Percentiles rank a stretch among this genome's conserved stretches.
phyloP scores from a whole-genome alignment of 2,113 vertebrate species.

The Semnornis frantzii region DNA sequence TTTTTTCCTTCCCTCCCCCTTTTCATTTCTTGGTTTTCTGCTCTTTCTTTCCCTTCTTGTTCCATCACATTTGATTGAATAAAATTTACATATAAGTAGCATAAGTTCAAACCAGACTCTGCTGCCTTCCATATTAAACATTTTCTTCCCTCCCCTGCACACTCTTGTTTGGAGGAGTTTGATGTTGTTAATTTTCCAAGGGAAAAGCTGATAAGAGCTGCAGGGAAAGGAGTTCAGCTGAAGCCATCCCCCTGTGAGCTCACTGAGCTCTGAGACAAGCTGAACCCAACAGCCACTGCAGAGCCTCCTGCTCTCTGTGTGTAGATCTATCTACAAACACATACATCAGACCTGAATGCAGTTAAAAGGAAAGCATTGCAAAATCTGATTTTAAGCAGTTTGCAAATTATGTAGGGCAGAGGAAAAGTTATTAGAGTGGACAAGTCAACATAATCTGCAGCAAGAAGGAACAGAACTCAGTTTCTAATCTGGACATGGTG shows the following conservation, averaged over 20 bases:
- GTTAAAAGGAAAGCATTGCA: background rate
- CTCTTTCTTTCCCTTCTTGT: background rate
- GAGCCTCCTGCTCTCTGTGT: background rate
- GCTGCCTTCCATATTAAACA: background rate
- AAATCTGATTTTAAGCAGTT: background rate
- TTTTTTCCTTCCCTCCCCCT: too few relatives aligned
- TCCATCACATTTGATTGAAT: fast-evolving
- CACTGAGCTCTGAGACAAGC: background rate
- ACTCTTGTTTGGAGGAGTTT: background rate
- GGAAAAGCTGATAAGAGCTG: background rate
- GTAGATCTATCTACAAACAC: background rate
- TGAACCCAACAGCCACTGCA: background rate
- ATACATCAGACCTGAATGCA: background rate
- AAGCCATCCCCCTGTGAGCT: background rate
- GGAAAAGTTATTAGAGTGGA: background rate
- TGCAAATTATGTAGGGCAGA: background rate
- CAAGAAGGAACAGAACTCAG: background rate
- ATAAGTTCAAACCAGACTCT: background rate
- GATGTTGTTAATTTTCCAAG: background rate
- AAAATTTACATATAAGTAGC: background rate
- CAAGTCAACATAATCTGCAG: background rate
- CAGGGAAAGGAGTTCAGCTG: background rate
- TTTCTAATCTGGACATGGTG: background rate
- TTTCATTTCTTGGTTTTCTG: background rate
- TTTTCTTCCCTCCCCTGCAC: background rate